These are phyloP conservation scores for Heliothis subflexa DNA, from an alignment of 1,140 invertebrate genomes.

Conservation along the genomic window DNA sequence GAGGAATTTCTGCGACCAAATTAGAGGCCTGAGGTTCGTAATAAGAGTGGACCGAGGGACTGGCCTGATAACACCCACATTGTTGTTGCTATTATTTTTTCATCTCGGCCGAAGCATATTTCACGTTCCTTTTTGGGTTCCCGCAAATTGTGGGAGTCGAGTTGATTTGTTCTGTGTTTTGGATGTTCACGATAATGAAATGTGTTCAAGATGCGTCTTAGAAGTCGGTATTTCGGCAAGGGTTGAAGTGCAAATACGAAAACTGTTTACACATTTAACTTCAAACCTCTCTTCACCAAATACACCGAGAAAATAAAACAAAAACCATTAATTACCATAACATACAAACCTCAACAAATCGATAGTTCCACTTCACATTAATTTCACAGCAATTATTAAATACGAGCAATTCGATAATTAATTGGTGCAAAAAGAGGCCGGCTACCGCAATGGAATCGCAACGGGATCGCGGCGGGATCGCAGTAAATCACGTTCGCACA, in stretches of 20 bases:
- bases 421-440: slow-evolving; percentile 83
- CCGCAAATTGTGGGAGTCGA: slow-evolving; percentile 22
- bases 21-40: slow-evolving; percentile 69
- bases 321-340: slow-evolving; percentile 32
- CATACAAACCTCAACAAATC: slow-evolving; percentile 56
- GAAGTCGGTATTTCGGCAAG: neutral
- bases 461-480: slow-evolving; percentile 79
- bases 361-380: slow-evolving; percentile 73
- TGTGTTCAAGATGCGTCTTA: neutral
- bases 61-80: slow-evolving; percentile 68
- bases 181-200: neutral
- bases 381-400: slow-evolving; percentile 83
- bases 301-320: neutral
- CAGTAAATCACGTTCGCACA: slow-evolving; percentile 84
- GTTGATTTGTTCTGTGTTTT: slow-evolving; percentile 30
- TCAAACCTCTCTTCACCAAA: neutral
- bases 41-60: slow-evolving; percentile 70
- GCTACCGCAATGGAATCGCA: slow-evolving; percentile 74
- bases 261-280: neutral
- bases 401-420: slow-evolving; percentile 83
- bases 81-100: slow-evolving; percentile 73
- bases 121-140: slow-evolving; percentile 55
- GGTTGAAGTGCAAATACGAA: neutral
- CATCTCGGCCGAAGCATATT: slow-evolving; percentile 63
- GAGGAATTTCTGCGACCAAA: slow-evolving; percentile 70